Base-by-base conservation (phyloP, 92 coral and sea anemone species). In the Porites evermanni region DNA sequence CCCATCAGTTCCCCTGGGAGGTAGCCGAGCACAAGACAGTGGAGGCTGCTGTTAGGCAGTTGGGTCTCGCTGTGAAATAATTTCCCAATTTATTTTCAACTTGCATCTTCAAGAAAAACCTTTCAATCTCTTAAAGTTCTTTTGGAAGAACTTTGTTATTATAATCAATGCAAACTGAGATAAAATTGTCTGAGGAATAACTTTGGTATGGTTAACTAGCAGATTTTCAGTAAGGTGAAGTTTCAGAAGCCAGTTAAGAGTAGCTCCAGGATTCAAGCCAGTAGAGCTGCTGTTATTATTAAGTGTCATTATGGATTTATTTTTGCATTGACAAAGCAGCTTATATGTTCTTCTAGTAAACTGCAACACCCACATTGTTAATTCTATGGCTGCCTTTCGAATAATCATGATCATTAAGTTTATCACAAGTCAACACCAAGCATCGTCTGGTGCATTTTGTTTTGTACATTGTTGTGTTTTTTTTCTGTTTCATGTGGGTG, bases 1-100 rank as follows among this genome's bases (percentile, higher is more conserved):
- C 69, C 95, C 99, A 1, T 95, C 98, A 10, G 92, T 95, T 69
- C 98, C 99, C 10, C 89, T 92, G 86, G 98, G 98, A n/a, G 98
- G 99, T 6, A 90, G 97, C 85, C 94, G 99, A 88, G 77, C 97
- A 14, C 96, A 97, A 65, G 99, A 97, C 80, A 92, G 97, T 78
- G 93, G 99, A 50, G 99, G 99, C 79, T 97, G 99, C 78, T 97
- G 99, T 71, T 97, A 93, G 64, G 59, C 60, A 7, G 21, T 67
- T 54, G 8, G 13, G 26, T 52, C 16, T 21, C 63, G 8, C 64
- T 44, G 64, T 74, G 24, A 74, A 83, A 61, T n/a, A 17, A 63
- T 63, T 83, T 17, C 74, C 20, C 87, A 83, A 74, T 73, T 83
- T 73, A 83, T 83, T 83, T 73, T 64, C 72, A 72, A 7, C 71